phyloP scores from a whole-genome alignment of 2,113 vertebrate species.

The Daubentonia madagascariensis region DNA sequence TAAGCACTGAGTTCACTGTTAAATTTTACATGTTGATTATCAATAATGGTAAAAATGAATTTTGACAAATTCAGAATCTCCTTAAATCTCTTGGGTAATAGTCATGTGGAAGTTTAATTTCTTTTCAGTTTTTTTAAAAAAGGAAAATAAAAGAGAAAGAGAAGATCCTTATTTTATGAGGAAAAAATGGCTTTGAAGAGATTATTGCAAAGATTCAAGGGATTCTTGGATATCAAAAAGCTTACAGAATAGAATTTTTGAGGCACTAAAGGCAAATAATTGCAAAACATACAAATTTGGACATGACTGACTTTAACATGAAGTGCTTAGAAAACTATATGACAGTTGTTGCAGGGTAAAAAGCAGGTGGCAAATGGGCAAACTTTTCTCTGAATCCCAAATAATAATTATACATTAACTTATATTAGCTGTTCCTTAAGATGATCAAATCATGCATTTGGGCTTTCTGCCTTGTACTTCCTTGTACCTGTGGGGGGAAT shows the following conservation, averaged over 20 bases:
- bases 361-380: not conserved
- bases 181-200: not conserved
- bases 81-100: slow-evolving; percentile 3
- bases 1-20: not conserved
- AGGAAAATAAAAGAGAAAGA: not conserved
- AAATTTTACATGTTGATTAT: not conserved
- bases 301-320: not conserved
- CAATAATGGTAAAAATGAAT: slow-evolving; percentile 15
- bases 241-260: slow-evolving; percentile 16
- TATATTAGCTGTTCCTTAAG: not conserved
- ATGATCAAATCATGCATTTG: not conserved
- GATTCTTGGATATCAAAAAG: slow-evolving; percentile 7
- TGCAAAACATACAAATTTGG: slow-evolving; percentile 13
- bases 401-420: slow-evolving; percentile 6
- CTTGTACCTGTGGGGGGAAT: not conserved
- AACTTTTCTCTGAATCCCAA: not conserved
- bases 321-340: not conserved
- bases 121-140: not conserved
- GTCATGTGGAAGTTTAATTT: slow-evolving; percentile 38
- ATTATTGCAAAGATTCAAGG: not conserved
- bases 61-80: slow-evolving; percentile 4
- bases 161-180: not conserved
- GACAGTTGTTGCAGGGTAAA: not conserved
- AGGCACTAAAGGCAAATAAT: not conserved
- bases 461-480: not conserved